These are phyloP conservation scores for Leptarthrus brevirostris DNA, from an alignment of 2,888 invertebrate species.

Conservation along the genomic window DNA sequence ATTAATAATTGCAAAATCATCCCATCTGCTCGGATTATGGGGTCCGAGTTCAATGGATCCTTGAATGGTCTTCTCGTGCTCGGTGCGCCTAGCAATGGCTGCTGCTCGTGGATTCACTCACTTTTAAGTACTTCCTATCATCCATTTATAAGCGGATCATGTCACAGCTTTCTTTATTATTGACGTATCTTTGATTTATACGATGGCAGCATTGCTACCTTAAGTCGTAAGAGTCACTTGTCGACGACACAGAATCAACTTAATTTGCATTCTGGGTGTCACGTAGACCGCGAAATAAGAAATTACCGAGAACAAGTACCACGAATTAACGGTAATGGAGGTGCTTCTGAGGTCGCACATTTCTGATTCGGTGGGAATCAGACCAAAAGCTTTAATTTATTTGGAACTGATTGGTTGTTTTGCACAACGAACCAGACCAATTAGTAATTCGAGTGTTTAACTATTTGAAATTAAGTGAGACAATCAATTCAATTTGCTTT, in stretches of 20 bases:
- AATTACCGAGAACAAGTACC: constrained; percentile 17
- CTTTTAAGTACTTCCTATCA: constrained; percentile 8
- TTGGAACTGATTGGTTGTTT: background rate
- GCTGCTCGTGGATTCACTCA: background rate
- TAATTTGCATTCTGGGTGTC: constrained; percentile 28
- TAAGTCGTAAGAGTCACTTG: background rate
- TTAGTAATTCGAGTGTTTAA: too few species aligned
- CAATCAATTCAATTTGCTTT: too few species aligned
- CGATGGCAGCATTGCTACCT: background rate
- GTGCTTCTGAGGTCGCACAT: background rate
- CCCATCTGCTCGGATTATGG: background rate
- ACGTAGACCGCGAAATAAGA: constrained; percentile 14
- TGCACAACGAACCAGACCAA: too few species aligned
- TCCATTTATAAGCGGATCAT: constrained; percentile 17
- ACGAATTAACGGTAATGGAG: constrained; percentile 4
- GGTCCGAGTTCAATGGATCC: constrained; percentile 11
- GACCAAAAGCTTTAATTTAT: background rate
- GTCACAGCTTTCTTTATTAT: constrained; percentile 26
- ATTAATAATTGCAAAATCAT: constrained; percentile 10
- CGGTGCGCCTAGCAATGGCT: background rate
- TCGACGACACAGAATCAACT: background rate
- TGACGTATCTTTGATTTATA: constrained; percentile 26
- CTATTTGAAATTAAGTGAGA: too few species aligned
- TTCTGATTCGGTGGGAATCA: constrained; percentile 13
- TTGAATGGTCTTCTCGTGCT: background rate